These are phyloP conservation scores for Nyctalus aviator DNA, from an alignment of 2,797 vertebrate genomes.

Conservation along the genomic window DNA sequence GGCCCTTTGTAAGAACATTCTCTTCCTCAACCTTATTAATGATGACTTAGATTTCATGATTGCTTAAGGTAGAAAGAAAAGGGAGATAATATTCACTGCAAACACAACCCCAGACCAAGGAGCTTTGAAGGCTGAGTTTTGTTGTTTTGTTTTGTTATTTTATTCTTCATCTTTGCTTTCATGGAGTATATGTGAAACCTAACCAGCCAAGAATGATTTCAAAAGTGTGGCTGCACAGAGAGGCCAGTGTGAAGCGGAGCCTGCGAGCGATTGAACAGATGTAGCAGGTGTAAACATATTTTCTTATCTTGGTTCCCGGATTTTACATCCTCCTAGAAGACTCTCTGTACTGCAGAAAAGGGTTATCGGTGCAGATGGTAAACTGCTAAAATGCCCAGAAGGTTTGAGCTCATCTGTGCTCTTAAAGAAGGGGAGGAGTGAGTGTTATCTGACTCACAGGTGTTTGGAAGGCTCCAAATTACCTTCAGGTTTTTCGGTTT, in stretches of 20 bases:
- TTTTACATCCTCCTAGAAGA: constrained; percentile 88
- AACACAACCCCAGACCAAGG: constrained; percentile 29
- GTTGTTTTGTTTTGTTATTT: background rate
- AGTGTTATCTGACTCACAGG: constrained; percentile 87
- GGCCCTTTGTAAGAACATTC: background rate
- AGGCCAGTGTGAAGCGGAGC: constrained; percentile 78
- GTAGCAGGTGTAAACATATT: constrained; percentile 87
- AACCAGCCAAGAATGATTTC: constrained; percentile 75
- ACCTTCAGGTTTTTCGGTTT: constrained; percentile 82
- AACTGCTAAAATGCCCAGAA: constrained; percentile 90
- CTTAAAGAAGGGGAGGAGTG: constrained; percentile 84
- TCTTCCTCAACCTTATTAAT: constrained; percentile 60
- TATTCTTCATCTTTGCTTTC: constrained; percentile 71
- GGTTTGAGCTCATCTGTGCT: constrained; percentile 88
- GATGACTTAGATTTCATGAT: constrained; percentile 55
- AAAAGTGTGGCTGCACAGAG: constrained; percentile 68
- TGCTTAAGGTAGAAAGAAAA: constrained; percentile 64
- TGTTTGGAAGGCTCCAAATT: constrained; percentile 86
- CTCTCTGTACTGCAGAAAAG: constrained; percentile 81
- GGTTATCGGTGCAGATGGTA: constrained; percentile 89
- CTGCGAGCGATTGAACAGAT: constrained; percentile 85
- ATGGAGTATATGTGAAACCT: constrained; percentile 76
- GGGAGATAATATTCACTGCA: constrained; percentile 66
- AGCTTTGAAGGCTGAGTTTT: constrained; percentile 62
- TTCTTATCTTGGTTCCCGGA: constrained; percentile 85